Evolutionary conservation across 92 coral and sea anemone genomes (phyloP).

Genomic region (Porites divaricata): DNA sequence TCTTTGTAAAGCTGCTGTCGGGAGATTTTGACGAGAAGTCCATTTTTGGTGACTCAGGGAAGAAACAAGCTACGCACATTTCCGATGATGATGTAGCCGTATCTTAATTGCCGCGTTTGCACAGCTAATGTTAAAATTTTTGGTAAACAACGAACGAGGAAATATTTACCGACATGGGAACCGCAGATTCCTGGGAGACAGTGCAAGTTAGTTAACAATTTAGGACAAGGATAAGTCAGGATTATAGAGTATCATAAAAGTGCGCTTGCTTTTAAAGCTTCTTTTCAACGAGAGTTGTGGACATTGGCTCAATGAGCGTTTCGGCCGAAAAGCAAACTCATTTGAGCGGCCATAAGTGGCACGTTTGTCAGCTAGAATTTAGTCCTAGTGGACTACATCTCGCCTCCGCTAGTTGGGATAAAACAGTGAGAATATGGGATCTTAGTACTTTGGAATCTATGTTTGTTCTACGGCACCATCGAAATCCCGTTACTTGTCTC

Average conservation of each 20-base stretch:
- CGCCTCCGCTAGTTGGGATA: constrained; percentile 98
- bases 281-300: not conserved
- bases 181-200: not conserved
- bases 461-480: constrained; percentile 75
- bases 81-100: not conserved
- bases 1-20: too few species aligned
- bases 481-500: constrained; percentile 82
- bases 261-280: not conserved
- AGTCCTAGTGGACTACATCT: constrained; percentile 86
- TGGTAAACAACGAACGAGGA: constrained; percentile 31
- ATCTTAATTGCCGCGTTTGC: not conserved
- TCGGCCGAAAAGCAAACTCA: constrained; percentile 82
- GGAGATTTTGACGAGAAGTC: too few species aligned
- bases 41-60: not conserved
- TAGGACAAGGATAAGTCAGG: constrained; percentile 11
- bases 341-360: constrained; percentile 96
- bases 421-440: constrained; percentile 91
- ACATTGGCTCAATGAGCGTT: constrained; percentile 72
- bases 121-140: constrained; percentile 20
- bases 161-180: constrained; percentile 24
- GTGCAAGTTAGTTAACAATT: constrained; percentile 32
- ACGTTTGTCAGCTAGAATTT: constrained; percentile 92
- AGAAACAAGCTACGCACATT: not conserved
- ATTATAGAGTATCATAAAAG: not conserved
- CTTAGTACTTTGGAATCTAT: constrained; percentile 85